Evolutionary conservation across 2,888 invertebrate species (phyloP), one percentile per base, ranked within the genome.

Genomic region (Oegoconia quadripuncta): DNA sequence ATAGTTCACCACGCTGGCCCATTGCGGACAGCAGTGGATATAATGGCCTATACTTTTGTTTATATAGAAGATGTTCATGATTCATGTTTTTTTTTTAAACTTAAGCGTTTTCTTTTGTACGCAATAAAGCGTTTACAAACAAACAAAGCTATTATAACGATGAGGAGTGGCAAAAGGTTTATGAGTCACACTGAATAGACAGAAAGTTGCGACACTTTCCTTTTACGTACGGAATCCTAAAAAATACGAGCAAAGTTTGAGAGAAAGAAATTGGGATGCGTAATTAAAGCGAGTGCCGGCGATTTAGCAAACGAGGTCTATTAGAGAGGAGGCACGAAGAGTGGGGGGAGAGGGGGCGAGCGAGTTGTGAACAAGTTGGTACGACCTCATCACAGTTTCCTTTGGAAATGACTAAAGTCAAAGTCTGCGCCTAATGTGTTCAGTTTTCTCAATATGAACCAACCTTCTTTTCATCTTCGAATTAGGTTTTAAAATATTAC

Each of bases 301-400:
- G 63, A 74, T 75, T 75, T 69, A 65, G 54, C 56, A 64, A 75
- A 75, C 62, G 74, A 67, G 58, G 61, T 57, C 71, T 64, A 72
- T 74, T 70, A 73, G 62, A 62, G 51, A 47, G 43, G 48, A 48
- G 43, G 43, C 33, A n/a, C n/a, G n/a, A n/a, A n/a, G n/a, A n/a
- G n/a, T 43, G 38, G 45, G 43, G 49, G 38, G 50, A 37, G 48
- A 42, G 46, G 44, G 49, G 39, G 52, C n/a, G n/a, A n/a, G n/a
- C n/a, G n/a, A n/a, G 50, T 52, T 50, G 52, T 46, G 64, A 64
- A 56, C 59, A 67, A 74, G 61, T 73, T 72, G 63, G 57, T 64
- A 74, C 55, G 71, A n/a, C 27, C 27, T 27, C 27, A 27, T 27
- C 27, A 27, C 27, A 15, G 30, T 15, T 30, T 15, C 20, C 28